Percentiles rank a stretch among this genome's conserved stretches.
These are phyloP conservation scores for Struthio camelus DNA, from an alignment of 2,113 vertebrate species.

Conservation along the genomic window DNA sequence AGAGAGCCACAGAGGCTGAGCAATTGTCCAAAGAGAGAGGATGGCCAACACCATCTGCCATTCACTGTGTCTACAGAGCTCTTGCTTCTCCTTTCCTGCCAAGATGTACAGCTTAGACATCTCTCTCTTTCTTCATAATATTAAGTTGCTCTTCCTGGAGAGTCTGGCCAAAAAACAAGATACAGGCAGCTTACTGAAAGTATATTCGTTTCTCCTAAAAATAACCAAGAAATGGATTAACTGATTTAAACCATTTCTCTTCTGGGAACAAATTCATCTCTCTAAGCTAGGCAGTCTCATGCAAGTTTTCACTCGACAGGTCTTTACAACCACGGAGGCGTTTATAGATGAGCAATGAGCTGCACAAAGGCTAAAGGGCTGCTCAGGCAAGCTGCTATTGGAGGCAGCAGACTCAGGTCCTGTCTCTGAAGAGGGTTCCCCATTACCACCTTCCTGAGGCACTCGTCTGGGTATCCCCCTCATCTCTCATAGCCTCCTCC, in stretches of 20 bases:
- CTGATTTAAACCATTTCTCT: conserved; percentile 16
- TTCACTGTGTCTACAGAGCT: background rate
- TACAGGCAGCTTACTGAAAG: conserved; percentile 14
- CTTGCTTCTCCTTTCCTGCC: background rate
- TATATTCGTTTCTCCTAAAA: conserved; percentile 19
- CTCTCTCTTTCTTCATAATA: background rate
- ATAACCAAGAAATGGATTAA: background rate
- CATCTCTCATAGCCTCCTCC: background rate
- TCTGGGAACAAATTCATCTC: conserved; percentile 46
- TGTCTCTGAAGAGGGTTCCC: background rate
- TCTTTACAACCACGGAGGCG: background rate
- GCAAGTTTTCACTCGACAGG: background rate
- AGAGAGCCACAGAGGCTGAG: background rate
- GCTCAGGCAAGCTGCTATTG: background rate
- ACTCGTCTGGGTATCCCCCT: background rate
- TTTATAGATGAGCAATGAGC: background rate
- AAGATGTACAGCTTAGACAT: background rate
- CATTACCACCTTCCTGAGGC: background rate
- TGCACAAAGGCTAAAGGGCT: background rate
- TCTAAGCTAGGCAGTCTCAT: background rate
- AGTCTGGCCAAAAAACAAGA: background rate
- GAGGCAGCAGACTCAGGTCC: background rate
- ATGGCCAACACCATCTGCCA: background rate
- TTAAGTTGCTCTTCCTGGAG: background rate
- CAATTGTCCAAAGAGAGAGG: background rate